Evolutionary conservation across 1,140 invertebrate species (phyloP).

Genomic region (Phymorhynchus buccinoides): DNA sequence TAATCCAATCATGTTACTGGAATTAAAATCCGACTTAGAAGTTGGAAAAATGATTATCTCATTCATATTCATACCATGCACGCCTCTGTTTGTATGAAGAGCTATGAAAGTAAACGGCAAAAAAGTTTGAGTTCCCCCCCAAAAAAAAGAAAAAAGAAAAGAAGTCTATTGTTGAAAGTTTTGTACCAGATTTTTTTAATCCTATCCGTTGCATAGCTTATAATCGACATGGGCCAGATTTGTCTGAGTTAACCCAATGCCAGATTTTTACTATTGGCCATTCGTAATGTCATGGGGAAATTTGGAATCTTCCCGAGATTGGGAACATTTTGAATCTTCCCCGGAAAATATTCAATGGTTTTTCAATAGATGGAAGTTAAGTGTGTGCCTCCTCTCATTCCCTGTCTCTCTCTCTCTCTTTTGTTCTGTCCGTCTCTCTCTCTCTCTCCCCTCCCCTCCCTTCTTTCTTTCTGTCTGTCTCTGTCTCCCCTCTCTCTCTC

Average conservation of each 20-base stretch:
- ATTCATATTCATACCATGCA: no score
- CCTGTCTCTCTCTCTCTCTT: background rate
- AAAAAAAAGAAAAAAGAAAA: no score
- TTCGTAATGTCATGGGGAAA: background rate
- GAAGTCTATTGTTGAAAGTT: no score
- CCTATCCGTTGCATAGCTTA: no score
- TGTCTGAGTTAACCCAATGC: background rate
- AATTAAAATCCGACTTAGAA: no score
- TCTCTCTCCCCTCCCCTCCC: background rate
- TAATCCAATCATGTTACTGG: no score
- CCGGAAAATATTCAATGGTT: background rate
- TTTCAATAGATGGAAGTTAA: background rate
- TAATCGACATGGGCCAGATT: no score
- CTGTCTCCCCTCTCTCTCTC: background rate
- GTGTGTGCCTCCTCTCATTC: background rate
- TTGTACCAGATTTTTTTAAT: no score
- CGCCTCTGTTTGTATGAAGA: no score
- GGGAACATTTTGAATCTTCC: background rate
- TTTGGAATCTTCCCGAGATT: background rate
- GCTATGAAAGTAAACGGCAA: no score
- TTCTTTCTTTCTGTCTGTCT: background rate
- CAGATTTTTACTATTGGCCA: background rate
- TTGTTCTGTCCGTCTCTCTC: background rate
- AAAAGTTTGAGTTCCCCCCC: no score
- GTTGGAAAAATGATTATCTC: no score